A percentile compares a stretch with the other conserved stretches of the same genome.
Evolutionary conservation across 2,888 invertebrate species (phyloP).

Genomic region (Temnothorax unifasciatus): DNA sequence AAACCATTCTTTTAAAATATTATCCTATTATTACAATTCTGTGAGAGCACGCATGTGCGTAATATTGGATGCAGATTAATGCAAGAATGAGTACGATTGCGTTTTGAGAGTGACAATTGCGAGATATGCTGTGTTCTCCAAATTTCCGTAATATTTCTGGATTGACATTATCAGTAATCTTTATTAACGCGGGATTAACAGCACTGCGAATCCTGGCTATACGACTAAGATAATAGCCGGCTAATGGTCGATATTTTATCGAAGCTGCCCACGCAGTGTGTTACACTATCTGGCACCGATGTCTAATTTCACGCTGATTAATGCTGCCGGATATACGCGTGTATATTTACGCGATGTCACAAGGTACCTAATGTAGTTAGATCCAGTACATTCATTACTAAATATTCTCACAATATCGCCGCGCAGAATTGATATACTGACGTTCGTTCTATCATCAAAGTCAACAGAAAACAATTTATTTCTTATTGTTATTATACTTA

Average conservation of each 20-base stretch:
- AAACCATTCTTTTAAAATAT: background rate
- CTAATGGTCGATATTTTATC: slow-evolving; percentile 57
- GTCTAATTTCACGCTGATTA: slow-evolving; percentile 54
- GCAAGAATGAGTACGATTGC: background rate
- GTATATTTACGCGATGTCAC: slow-evolving; percentile 26
- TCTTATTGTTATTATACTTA: background rate
- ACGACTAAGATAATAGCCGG: slow-evolving; percentile 43
- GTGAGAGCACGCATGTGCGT: background rate
- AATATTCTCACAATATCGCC: background rate
- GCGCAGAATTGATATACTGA: background rate
- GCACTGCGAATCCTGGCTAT: slow-evolving; percentile 15
- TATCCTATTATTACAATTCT: background rate
- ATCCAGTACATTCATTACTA: background rate
- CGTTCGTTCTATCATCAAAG: background rate
- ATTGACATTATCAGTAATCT: slow-evolving; percentile 50
- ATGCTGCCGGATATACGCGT: slow-evolving; percentile 33
- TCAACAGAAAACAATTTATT: background rate
- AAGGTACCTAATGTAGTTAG: slow-evolving; percentile 10
- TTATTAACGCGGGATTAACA: slow-evolving; percentile 44
- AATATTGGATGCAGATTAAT: background rate
- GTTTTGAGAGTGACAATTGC: slow-evolving; percentile 11
- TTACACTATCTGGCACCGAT: slow-evolving; percentile 42
- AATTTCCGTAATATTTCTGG: slow-evolving; percentile 45
- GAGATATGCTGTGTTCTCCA: background rate
- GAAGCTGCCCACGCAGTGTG: slow-evolving; percentile 29